Conservation (phyloP, 2,797 vertebrate species). For the Pteropus rufus region DNA sequence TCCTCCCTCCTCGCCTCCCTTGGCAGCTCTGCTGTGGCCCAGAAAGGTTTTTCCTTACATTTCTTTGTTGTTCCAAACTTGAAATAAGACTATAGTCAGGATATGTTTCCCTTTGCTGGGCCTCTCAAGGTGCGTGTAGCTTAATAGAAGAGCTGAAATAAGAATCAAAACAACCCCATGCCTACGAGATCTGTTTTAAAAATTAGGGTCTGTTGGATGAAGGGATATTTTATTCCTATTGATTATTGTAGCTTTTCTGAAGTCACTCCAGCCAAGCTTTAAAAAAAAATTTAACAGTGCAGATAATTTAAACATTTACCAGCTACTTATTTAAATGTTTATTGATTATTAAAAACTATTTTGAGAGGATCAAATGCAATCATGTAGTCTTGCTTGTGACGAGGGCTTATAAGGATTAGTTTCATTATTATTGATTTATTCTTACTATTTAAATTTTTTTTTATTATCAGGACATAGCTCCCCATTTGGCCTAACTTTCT, state of each 20-base stretch:
- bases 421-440: neutral
- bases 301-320: neutral
- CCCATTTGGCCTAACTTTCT: neutral
- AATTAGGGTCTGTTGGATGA: neutral
- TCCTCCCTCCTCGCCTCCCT: neutral
- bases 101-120: neutral
- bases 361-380: neutral
- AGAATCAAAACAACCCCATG: neutral
- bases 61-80: neutral
- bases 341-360: neutral
- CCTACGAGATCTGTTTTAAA: neutral
- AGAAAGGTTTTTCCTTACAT: neutral
- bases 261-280: neutral
- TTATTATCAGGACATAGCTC: neutral
- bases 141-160: neutral
- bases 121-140: neutral
- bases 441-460: neutral
- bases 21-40: neutral
- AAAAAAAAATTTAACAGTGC: neutral
- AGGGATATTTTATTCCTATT: neutral
- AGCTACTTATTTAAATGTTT: neutral
- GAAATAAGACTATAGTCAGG: neutral
- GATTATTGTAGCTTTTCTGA: neutral
- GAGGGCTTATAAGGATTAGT: neutral
- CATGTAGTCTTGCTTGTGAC: no score